Evolutionary conservation across 23 tunicate species (phyloP).

Genomic region (Phallusia fumigata): DNA sequence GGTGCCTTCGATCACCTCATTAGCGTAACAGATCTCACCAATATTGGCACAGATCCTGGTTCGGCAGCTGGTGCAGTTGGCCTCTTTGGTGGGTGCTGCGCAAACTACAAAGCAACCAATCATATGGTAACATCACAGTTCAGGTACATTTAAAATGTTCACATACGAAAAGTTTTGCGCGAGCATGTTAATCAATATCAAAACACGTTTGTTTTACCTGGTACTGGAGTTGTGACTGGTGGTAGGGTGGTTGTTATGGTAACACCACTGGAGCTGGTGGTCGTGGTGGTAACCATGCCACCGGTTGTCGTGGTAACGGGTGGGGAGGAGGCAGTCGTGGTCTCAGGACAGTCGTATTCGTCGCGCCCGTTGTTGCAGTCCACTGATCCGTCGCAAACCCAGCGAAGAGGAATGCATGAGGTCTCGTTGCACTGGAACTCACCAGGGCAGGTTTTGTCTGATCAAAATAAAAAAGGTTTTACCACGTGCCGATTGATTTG

Average conservation of each 20-base stretch:
- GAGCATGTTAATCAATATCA: too few species aligned
- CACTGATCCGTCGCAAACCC: slow-evolving; percentile 77
- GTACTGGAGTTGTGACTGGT: neutral
- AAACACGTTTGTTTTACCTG: neutral
- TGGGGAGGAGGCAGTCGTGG: slow-evolving; percentile 42
- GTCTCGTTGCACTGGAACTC: slow-evolving; percentile 65
- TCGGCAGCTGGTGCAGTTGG: slow-evolving; percentile 46
- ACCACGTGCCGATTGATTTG: too few species aligned
- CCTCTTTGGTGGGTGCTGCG: slow-evolving; percentile 19
- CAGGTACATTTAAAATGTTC: too few species aligned
- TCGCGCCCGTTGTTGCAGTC: slow-evolving; percentile 75
- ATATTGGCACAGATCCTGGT: slow-evolving; percentile 26
- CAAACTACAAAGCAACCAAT: slow-evolving; percentile 39
- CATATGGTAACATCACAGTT: too few species aligned
- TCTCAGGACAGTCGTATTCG: slow-evolving; percentile 58
- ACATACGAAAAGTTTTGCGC: too few species aligned
- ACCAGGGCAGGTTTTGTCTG: slow-evolving; percentile 82
- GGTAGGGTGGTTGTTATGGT: slow-evolving; percentile 9
- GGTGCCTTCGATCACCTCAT: slow-evolving; percentile 3
- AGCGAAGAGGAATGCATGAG: slow-evolving; percentile 61
- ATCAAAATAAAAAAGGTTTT: too few species aligned
- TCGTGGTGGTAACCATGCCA: slow-evolving; percentile 26
- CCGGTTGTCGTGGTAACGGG: slow-evolving; percentile 24
- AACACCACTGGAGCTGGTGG: neutral
- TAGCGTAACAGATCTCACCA: slow-evolving; percentile 11